These are phyloP conservation scores for Atherinomorus stipes DNA, from an alignment of 2,113 vertebrate genomes.

Conservation along the genomic window DNA sequence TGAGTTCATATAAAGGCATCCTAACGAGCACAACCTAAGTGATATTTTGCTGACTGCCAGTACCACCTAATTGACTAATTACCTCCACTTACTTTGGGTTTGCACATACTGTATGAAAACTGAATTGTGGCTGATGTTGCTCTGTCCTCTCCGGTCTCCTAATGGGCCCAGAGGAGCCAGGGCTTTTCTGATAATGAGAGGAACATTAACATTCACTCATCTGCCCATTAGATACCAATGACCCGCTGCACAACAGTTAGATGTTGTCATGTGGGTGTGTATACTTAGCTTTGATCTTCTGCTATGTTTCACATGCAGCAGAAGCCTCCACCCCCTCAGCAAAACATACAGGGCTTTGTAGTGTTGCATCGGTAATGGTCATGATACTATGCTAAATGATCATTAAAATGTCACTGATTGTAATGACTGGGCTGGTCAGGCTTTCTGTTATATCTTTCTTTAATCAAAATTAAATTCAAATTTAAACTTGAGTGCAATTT, in stretches of 20 bases:
- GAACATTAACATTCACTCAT: slow-evolving; percentile 72
- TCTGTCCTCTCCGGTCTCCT: slow-evolving; percentile 49
- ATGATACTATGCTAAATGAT: slow-evolving; percentile 26
- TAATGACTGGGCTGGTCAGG: neutral
- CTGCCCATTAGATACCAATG: slow-evolving; percentile 66
- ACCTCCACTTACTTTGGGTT: slow-evolving; percentile 63
- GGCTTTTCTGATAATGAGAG: slow-evolving; percentile 68
- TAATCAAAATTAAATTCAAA: neutral
- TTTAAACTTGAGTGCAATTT: neutral
- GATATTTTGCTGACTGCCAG: slow-evolving; percentile 45
- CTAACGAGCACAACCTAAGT: slow-evolving; percentile 41
- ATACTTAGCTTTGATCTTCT: slow-evolving; percentile 53
- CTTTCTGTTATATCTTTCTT: neutral
- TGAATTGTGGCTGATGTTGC: slow-evolving; percentile 13
- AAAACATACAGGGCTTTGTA: slow-evolving; percentile 33
- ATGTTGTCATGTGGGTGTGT: slow-evolving; percentile 55
- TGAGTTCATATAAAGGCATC: neutral
- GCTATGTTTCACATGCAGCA: slow-evolving; percentile 40
- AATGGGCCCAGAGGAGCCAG: slow-evolving; percentile 55
- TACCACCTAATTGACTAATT: slow-evolving; percentile 67
- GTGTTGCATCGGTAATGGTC: slow-evolving; percentile 13
- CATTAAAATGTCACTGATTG: neutral
- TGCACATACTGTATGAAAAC: slow-evolving; percentile 22
- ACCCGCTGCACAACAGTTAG: slow-evolving; percentile 56
- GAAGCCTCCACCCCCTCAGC: slow-evolving; percentile 6